Base-by-base conservation (phyloP, 1,140 invertebrate genomes). In the Ceratoteleas bidentatus region DNA sequence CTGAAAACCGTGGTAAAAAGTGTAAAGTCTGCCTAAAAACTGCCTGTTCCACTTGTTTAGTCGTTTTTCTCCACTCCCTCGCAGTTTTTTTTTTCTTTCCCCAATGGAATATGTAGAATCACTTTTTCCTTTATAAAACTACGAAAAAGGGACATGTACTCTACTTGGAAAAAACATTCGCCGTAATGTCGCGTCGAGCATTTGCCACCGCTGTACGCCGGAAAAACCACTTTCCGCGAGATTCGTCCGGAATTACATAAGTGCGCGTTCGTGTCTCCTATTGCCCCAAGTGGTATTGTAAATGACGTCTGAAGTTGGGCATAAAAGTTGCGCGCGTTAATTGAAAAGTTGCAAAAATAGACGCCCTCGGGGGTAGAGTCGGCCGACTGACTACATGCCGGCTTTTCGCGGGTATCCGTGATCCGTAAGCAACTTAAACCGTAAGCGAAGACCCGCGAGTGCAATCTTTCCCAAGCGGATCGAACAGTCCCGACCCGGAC, bases 401-500 rank as follows among this genome's bases (percentile, higher is more conserved):
- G 54, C 50, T 69, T 74, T 74, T 62, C 45, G 64, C 58, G 45
- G 75, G 64, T 70, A 74, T 69, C 81, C 66, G 58, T 61, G 78
- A 75, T 73, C 58, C 64, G 60, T 85, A 85, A 87, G 80, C 75
- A 77, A 77, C 81, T 85, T 60, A 24, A 24, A 24, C 24, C 24
- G 24, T 24, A 24, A 56, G 66, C 45, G 85, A 86, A 86, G 85
- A 80, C 81, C 83, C 64, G 61, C 77, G 79, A 83, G 80, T 74
- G 80, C 84, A 84, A 86, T 84, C 85, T 84, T 72, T 79, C 56
- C 50, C 70, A 83, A 84, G 78, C 75, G 69, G 69, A 78, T 64
- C 68, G 81, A 24, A 4, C 69, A 80, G 52, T 65, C 73, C 66
- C 45, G 62, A 72, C 78, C 57, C 50, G 13, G 54, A 62, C 24